A percentile compares a stretch with the other conserved stretches of the same genome.
Conservation (phyloP, 2,797 vertebrate genomes). For the Leptatherina wallacei region DNA sequence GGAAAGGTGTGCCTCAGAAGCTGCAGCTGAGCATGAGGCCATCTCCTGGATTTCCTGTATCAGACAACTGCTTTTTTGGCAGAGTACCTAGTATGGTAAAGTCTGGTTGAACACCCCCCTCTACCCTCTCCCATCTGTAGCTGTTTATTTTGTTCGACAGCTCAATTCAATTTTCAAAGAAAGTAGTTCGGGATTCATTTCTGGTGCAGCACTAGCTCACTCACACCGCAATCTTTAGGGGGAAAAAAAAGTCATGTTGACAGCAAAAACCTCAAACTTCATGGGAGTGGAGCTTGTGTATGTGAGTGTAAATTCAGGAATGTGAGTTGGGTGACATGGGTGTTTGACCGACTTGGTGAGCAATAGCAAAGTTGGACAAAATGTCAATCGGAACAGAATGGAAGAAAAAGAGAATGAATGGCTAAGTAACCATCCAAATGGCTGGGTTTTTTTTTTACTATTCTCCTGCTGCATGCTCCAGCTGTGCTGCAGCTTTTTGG, state of each 20-base stretch:
- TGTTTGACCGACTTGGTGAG: conserved; percentile 63
- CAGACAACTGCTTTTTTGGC: conserved; percentile 58
- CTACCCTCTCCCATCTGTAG: conserved; percentile 65
- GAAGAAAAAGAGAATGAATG: conserved; percentile 61
- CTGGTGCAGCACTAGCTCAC: conserved; percentile 33
- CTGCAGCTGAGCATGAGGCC: conserved; percentile 62
- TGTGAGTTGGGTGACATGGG: conserved; percentile 50
- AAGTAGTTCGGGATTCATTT: conserved; percentile 42
- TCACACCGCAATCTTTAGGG: conserved; percentile 42
- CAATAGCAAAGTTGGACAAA: conserved; percentile 37
- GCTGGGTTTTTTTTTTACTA: conserved; percentile 12
- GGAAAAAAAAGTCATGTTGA: conserved; percentile 51
- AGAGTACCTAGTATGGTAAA: conserved; percentile 47
- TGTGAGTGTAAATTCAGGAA: conserved; percentile 51
- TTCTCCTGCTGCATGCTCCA: conserved; percentile 60
- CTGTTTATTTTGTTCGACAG: conserved; percentile 72
- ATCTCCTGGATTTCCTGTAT: conserved; percentile 57
- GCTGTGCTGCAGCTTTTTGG: conserved; percentile 65
- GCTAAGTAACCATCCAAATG: conserved; percentile 67
- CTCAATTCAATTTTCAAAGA: conserved; percentile 45
- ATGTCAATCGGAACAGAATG: conserved; percentile 53
- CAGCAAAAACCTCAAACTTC: conserved; percentile 41
- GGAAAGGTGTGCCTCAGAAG: conserved; percentile 48
- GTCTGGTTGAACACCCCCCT: conserved; percentile 49
- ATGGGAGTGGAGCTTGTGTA: conserved; percentile 27